Base-by-base conservation (phyloP, 2,888 invertebrate species). In the Lymantria monacha region DNA sequence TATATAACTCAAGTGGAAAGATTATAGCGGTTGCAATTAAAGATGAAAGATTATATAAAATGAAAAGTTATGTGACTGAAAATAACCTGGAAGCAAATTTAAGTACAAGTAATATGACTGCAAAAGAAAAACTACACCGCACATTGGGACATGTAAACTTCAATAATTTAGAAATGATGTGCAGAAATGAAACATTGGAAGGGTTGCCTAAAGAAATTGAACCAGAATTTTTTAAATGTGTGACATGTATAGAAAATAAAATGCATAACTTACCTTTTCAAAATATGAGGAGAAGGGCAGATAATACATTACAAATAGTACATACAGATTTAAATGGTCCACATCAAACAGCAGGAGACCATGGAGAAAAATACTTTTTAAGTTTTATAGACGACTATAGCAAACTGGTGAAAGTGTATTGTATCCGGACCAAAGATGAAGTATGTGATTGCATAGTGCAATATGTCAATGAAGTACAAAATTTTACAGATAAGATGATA, bases 321-420 rank as follows among this genome's bases (percentile, higher is more conserved):
- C 33, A 33, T 33, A 33, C 33, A 33, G 33, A 33, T 33, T 33
- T 37, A 41, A 46, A 46, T 41, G 37, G 33, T 3, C 33, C 33
- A 33, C 33, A 33, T 33, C 33, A 33, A 8, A 33, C 33, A 5
- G 7, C 33, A 33, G 33, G 33, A 33, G 5, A 33, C 7, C 3
- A 33, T 10, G 33, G 33, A 33, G 63, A 55, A 41, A 63, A 71
- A 49, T 69, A 69, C 43, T 42, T 67, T 36, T 65, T 67, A 46
- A 47, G 45, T 10, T 33, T 60, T 40, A 49, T 71, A 49, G 66
- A 57, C 54, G 42, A 60, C 41, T 67, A 68, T 46, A 66, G 48
- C 14, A 41, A 41, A 41, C 9, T 41, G 9, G 15, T 41, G 0
- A 41, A 43, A 12, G 43, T 43, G 2, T 43, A 43, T 31, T 43